Evolutionary conservation across 2,113 vertebrate species (phyloP).

Genomic region (Engystomops pustulosus): DNA sequence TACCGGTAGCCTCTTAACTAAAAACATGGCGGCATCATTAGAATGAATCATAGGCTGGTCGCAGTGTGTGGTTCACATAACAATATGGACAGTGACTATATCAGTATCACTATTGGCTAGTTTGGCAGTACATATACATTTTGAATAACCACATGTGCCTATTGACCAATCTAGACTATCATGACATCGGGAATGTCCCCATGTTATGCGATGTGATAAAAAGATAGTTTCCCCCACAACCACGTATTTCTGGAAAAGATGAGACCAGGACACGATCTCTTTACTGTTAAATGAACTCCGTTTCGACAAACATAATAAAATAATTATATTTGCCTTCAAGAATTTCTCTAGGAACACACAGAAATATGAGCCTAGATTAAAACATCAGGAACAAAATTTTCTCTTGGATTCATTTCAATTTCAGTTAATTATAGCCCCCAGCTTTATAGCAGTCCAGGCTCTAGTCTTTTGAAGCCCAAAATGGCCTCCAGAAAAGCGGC

Average conservation of each 20-base stretch:
- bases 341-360: constrained; percentile 77
- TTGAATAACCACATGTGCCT: too few species aligned
- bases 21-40: constrained; percentile 26
- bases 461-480: constrained; percentile 81
- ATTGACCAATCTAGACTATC: background rate
- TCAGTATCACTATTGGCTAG: constrained; percentile 52
- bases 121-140: background rate
- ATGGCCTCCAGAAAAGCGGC: constrained; percentile 72
- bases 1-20: too few species aligned
- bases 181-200: background rate
- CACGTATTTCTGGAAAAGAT: background rate
- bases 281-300: constrained; percentile 77
- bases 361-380: constrained; percentile 79
- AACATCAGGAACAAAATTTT: constrained; percentile 81
- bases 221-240: background rate
- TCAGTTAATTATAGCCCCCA: constrained; percentile 86
- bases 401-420: constrained; percentile 78
- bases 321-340: constrained; percentile 83
- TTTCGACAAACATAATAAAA: constrained; percentile 79
- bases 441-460: constrained; percentile 80
- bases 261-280: constrained; percentile 60
- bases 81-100: constrained; percentile 57
- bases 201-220: background rate
- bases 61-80: background rate
- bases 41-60: constrained; percentile 1